Percentiles rank a stretch among this genome's conserved stretches.
phyloP scores from a whole-genome alignment of 1,140 invertebrate genomes.

The Bombus waltoni region DNA sequence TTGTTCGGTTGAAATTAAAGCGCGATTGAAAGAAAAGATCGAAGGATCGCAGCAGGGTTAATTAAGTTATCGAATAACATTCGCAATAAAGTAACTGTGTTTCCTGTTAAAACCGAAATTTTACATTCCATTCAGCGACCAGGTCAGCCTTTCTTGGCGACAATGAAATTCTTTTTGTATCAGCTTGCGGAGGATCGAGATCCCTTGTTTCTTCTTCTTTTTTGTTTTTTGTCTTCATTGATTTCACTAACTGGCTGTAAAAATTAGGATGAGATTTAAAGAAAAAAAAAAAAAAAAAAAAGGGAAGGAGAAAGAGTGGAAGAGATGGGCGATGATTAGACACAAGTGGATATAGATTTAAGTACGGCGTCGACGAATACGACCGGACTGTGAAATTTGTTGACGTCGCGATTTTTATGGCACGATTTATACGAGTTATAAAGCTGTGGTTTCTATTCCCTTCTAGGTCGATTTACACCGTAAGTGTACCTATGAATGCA shows the following conservation, averaged over 20 bases:
- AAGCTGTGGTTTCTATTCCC: background rate
- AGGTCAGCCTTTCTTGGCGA: background rate
- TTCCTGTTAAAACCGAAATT: background rate
- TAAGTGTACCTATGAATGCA: slow-evolving; percentile 65
- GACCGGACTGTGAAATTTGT: background rate
- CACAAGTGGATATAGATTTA: slow-evolving; percentile 4
- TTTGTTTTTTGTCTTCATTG: background rate
- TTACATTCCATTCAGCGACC: slow-evolving; percentile 18
- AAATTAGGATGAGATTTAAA: background rate
- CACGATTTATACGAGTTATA: slow-evolving; percentile 35
- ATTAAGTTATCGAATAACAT: background rate
- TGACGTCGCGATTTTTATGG: slow-evolving; percentile 43
- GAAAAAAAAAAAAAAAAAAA: no score
- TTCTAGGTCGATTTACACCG: slow-evolving; percentile 35
- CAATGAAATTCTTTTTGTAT: background rate
- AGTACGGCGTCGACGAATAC: background rate
- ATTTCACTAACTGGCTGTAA: slow-evolving; percentile 2
- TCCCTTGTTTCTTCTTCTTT: background rate
- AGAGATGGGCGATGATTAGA: background rate
- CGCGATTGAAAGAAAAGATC: no score
- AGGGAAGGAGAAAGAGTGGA: background rate
- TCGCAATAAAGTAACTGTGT: background rate
- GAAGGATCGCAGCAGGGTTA: background rate
- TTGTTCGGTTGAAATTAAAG: no score
- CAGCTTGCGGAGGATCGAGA: background rate